Evolutionary conservation across 2,888 invertebrate species (phyloP).

Genomic region (Scaptomyza flava): DNA sequence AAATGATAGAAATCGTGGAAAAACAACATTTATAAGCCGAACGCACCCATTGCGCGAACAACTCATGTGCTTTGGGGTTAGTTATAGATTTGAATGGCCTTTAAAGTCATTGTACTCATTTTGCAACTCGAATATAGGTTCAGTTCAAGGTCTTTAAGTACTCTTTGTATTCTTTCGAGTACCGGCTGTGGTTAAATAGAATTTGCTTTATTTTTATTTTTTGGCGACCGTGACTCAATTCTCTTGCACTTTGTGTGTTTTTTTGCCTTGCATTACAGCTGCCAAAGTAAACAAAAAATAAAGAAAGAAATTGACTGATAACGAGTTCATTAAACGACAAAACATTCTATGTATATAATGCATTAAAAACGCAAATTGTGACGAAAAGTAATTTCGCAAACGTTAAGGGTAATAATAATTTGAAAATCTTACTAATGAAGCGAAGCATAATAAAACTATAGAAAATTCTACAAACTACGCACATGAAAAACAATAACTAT

Average conservation of each 20-base stretch:
- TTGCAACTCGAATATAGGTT: constrained; percentile 27
- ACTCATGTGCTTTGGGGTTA: too few species aligned
- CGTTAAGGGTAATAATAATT: constrained; percentile 2
- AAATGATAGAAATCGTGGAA: background rate
- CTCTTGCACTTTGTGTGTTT: constrained; percentile 26
- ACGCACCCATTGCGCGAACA: too few species aligned
- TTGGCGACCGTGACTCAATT: constrained; percentile 48
- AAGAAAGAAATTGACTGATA: constrained; percentile 49
- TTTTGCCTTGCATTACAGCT: constrained; percentile 59
- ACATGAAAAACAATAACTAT: constrained; percentile 29
- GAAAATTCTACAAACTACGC: constrained; percentile 40
- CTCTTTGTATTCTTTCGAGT: constrained; percentile 18
- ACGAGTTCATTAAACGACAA: constrained; percentile 68
- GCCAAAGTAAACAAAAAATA: constrained; percentile 34
- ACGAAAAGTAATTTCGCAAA: constrained; percentile 39
- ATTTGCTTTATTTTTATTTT: background rate
- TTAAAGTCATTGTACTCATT: constrained; percentile 4
- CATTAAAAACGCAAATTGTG: constrained; percentile 33
- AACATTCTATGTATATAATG: constrained; percentile 13
- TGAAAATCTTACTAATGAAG: constrained; percentile 11
- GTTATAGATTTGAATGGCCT: background rate
- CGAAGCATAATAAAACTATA: constrained; percentile 46
- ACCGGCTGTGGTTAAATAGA: background rate
- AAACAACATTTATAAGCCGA: background rate
- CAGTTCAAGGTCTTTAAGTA: constrained; percentile 41